These are phyloP conservation scores for Catostomus latipinnis DNA, from an alignment of 2,797 vertebrate genomes.

Conservation along the genomic window DNA sequence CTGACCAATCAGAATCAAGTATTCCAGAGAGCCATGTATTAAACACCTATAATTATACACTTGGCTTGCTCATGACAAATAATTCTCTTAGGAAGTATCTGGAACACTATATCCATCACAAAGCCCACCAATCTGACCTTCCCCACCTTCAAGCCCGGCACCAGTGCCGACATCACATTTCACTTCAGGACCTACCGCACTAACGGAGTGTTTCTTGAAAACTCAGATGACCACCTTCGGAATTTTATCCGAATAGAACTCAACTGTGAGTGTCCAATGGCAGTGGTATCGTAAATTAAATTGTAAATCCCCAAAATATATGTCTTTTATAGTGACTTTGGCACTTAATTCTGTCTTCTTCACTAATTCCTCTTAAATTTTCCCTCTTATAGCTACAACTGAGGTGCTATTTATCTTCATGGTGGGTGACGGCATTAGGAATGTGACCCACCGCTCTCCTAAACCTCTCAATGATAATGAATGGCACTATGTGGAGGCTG, in stretches of 20 bases:
- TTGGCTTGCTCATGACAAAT: too few relatives aligned
- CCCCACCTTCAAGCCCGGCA: constrained; percentile 89
- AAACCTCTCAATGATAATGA: constrained; percentile 90
- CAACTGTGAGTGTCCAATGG: constrained; percentile 83
- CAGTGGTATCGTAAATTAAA: background rate
- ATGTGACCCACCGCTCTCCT: constrained; percentile 83
- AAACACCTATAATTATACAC: too few relatives aligned
- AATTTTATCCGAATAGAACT: constrained; percentile 93
- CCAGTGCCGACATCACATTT: constrained; percentile 93
- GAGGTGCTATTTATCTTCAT: constrained; percentile 89
- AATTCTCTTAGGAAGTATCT: constrained; percentile 85
- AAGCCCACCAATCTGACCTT: constrained; percentile 91
- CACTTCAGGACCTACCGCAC: constrained; percentile 94
- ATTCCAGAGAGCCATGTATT: too few relatives aligned
- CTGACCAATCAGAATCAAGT: too few relatives aligned
- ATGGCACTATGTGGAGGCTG: constrained; percentile 96
- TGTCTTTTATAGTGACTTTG: background rate
- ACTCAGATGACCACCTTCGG: constrained; percentile 83
- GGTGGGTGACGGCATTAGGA: constrained; percentile 93
- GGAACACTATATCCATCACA: constrained; percentile 94
- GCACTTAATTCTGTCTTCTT: background rate
- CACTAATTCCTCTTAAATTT: constrained; percentile 31
- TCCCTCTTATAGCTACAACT: constrained; percentile 80
- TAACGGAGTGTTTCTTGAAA: constrained; percentile 92
- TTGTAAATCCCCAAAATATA: background rate